phyloP scores from a whole-genome alignment of 2,113 vertebrate species.

The Leucopsar rothschildi region DNA sequence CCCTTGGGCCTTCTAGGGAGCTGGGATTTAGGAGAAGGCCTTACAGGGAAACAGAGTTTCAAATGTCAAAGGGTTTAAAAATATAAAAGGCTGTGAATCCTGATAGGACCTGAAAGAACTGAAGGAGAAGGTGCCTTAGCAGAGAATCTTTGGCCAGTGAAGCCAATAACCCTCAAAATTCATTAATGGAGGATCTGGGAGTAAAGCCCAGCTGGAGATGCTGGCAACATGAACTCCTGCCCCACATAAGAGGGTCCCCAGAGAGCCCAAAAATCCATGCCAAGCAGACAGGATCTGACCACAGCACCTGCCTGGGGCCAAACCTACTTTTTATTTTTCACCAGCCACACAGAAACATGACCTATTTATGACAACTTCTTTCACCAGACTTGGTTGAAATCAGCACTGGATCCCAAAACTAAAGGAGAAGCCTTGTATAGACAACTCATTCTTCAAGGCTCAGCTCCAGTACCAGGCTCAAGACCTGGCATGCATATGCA shows the following conservation, averaged over 20 bases:
- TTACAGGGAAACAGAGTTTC: background rate
- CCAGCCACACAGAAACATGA: background rate
- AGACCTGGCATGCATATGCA: background rate
- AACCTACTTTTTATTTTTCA: background rate
- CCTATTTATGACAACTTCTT: background rate
- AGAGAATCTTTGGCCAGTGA: background rate
- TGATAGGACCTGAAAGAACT: background rate
- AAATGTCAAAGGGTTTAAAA: background rate
- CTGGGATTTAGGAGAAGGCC: background rate
- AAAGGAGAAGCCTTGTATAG: background rate
- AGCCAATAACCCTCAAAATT: background rate
- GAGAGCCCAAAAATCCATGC: background rate
- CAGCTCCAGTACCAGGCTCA: background rate
- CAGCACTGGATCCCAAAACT: background rate
- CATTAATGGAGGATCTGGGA: background rate
- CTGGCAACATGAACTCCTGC: background rate
- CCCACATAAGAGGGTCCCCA: background rate
- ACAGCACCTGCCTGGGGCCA: background rate
- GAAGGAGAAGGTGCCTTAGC: background rate
- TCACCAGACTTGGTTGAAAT: background rate
- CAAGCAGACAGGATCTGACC: background rate
- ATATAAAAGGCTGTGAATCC: background rate
- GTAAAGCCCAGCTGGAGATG: background rate
- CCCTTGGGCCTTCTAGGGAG: background rate
- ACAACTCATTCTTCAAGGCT: background rate